Evolutionary conservation across 2,888 invertebrate genomes (phyloP).

Genomic region (Galerucella pusilla): DNA sequence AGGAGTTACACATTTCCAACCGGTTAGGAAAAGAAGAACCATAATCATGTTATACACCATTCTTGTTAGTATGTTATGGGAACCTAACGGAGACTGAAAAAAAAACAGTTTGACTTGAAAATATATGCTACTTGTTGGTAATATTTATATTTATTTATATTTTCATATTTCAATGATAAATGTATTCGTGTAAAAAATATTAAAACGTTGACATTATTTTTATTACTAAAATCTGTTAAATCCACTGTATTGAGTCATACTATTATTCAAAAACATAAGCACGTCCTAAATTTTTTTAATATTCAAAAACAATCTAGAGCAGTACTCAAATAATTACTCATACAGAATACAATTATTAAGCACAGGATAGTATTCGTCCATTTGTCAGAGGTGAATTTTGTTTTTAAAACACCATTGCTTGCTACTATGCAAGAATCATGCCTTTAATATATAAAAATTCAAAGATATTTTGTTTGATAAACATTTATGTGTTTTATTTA

Average conservation of each 20-base stretch:
- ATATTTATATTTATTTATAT: neutral
- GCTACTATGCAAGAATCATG: too few relatives aligned
- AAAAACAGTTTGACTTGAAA: too few relatives aligned
- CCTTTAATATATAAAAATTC: too few relatives aligned
- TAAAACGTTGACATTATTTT: conserved; percentile 2
- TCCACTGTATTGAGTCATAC: neutral
- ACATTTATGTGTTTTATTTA: too few relatives aligned
- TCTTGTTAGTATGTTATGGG: neutral
- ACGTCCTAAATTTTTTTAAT: neutral
- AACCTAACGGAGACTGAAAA: too few relatives aligned
- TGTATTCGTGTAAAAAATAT: neutral
- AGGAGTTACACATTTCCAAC: neutral
- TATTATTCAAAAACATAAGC: neutral
- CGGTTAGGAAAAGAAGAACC: neutral
- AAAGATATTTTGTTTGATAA: too few relatives aligned
- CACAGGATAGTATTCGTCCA: neutral
- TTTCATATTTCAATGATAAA: neutral
- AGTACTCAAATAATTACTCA: neutral
- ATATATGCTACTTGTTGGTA: too few relatives aligned
- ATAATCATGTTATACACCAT: neutral
- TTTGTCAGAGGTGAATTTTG: too few relatives aligned
- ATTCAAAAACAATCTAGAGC: conserved; percentile 1
- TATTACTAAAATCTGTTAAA: conserved; percentile 1
- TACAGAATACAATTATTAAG: neutral
- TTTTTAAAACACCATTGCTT: too few relatives aligned